These are phyloP conservation scores for Carapus acus DNA, from an alignment of 2,797 vertebrate species.

Conservation along the genomic window DNA sequence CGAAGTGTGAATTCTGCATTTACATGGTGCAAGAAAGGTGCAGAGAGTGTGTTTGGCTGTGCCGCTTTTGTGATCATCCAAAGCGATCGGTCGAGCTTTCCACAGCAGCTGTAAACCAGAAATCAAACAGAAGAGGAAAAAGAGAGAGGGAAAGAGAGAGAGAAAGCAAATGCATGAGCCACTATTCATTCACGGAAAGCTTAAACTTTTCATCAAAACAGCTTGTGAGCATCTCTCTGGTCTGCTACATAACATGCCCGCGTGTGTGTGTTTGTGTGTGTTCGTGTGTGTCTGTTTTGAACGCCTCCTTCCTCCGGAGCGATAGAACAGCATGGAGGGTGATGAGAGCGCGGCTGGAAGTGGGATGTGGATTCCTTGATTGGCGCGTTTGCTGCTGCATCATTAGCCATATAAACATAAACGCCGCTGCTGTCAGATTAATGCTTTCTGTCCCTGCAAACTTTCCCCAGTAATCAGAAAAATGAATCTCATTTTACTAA, in stretches of 20 bases:
- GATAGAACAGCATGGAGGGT: conserved; percentile 41
- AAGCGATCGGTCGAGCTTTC: too few species aligned
- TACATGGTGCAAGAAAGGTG: too few species aligned
- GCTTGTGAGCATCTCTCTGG: too few species aligned
- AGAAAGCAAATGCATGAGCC: too few species aligned
- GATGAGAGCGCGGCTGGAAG: conserved; percentile 39
- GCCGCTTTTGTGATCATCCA: too few species aligned
- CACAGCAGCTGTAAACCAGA: conserved; percentile 6
- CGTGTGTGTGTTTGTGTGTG: not conserved
- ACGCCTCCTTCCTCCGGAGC: conserved; percentile 21
- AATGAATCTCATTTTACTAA: not conserved
- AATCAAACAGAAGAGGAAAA: too few species aligned
- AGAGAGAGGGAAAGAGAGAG: too few species aligned
- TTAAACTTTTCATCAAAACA: too few species aligned
- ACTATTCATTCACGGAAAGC: too few species aligned
- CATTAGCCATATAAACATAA: conserved; percentile 46
- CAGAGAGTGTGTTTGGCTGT: too few species aligned
- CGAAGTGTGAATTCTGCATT: too few species aligned
- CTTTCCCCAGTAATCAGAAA: conserved; percentile 13
- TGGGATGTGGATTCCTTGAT: conserved; percentile 47
- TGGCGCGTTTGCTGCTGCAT: conserved; percentile 48
- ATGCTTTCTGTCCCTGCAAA: conserved; percentile 28
- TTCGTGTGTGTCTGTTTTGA: not conserved
- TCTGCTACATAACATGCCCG: too few species aligned
- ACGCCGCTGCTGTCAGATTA: conserved; percentile 23